phyloP scores from a whole-genome alignment of 2,888 invertebrate species.

The Synanthedon formicaeformis region DNA sequence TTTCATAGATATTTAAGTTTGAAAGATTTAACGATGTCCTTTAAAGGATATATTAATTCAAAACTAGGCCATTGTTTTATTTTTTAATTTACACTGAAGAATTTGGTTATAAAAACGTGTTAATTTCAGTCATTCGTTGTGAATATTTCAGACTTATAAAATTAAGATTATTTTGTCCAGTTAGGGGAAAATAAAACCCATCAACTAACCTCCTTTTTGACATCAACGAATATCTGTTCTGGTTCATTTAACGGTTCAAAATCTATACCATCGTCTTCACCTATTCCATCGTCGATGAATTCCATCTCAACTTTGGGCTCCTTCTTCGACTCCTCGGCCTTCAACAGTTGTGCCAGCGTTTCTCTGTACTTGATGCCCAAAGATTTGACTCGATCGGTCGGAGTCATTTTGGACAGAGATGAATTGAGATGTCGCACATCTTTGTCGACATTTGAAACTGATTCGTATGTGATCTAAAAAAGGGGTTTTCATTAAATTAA shows the following conservation, averaged over 20 bases:
- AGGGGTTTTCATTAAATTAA: too few relatives aligned
- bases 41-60: too few relatives aligned
- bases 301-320: not conserved
- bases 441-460: slow-evolving; percentile 33
- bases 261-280: slow-evolving; percentile 2
- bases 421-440: slow-evolving; percentile 22
- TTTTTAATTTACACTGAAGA: too few relatives aligned
- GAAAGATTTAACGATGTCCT: too few relatives aligned
- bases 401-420: slow-evolving; percentile 17
- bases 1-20: too few relatives aligned
- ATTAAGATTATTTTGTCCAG: too few relatives aligned
- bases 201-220: slow-evolving; percentile 11
- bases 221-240: slow-evolving; percentile 14
- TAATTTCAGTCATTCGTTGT: too few relatives aligned
- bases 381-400: slow-evolving; percentile 20
- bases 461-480: slow-evolving; percentile 30
- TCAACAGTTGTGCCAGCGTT: not conserved
- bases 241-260: slow-evolving; percentile 1
- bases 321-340: slow-evolving; percentile 8
- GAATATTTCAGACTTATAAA: too few relatives aligned
- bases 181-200: too few relatives aligned
- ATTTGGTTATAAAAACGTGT: too few relatives aligned
- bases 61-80: too few relatives aligned
- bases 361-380: slow-evolving; percentile 4
- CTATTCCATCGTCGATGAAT: not conserved